Evolutionary conservation across 2,888 invertebrate species (phyloP), one percentile per base, ranked within the genome.

Genomic region (Beris chalybata): DNA sequence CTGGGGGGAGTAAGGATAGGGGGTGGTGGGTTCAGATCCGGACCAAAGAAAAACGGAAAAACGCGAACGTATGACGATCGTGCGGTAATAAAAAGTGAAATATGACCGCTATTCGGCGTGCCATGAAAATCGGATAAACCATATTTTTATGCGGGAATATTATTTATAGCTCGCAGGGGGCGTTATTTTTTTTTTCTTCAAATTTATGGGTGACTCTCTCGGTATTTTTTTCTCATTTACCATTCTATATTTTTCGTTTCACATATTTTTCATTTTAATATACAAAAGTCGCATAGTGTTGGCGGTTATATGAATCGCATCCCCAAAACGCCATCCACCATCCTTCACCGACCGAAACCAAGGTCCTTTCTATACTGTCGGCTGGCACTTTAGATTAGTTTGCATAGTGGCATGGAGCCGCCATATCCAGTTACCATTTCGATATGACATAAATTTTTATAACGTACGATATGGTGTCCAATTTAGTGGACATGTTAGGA

Each of bases 61-160:
- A 53, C 61, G 50, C 31, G 66, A 65, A 53, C 55, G 63, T 67
- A 69, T 67, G 69, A 65, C 69, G 69, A 67, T 67, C 69, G 67
- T 64, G 38, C 58, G 76, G 76, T 77, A 77, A 76, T 77, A 78
- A 78, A 78, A 76, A 78, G 76, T 78, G 77, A 78, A 74, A 76
- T 77, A 78, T 78, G 76, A 73, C 74, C 69, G 74, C 73, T 73
- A 76, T 76, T 75, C 75, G 76, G 76, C 73, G 76, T 77, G 75
- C 77, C 76, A 76, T 76, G 77, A 76, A 78, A 78, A 78, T 78
- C 78, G 77, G 77, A 78, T 78, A 77, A 76, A 61, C 50, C 75
- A 77, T 76, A 78, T 77, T 78, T 72, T 78, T 76, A 78, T 76
- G 74, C 74, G 73, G 74, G 74, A 76, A 75, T 74, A 76, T 77